Base-by-base conservation (phyloP, 2,797 vertebrate species). In the Mergus octosetaceus region DNA sequence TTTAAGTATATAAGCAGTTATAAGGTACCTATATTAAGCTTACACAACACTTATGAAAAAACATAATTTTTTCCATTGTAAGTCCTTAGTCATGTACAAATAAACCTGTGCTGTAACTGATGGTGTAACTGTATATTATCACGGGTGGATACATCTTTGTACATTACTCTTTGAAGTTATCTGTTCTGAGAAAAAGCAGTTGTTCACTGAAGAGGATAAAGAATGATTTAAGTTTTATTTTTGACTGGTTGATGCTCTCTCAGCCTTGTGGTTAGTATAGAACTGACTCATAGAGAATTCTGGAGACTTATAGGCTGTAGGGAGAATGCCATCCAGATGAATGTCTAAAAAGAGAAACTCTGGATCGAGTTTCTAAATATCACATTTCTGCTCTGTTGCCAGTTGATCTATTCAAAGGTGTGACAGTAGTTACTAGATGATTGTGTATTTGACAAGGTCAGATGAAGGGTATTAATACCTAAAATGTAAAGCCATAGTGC, bases 251-350 rank as follows among this genome's bases (percentile, higher is more conserved):
- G 90, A 84, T 87, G 93, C 78, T 97, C 91, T 95, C 92, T 95
- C 83, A 79, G 72, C 94, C 84, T 83, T 89, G 87, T 87, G 85
- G 87, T 93, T 96, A 87, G 88, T 93, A 97, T 97, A 97, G 97
- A 97, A 98, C 97, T 98, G 97, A 98, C 98, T 98, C 97, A 98
- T 96, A 96, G 94, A 97, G 93, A 95, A 91, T 97, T 97, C 97
- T 97, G 87, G 90, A 89, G 93, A 96, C 86, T 97, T 97, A 75
- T 45, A 97, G 94, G 95, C 95, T 97, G 96, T 96, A 86, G 95
- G 87, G 97, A 96, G 96, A 82, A 92, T 96, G 91, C 97, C 97
- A 96, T 95, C 96, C 95, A 96, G 77, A 95, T 96, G 97, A 92
- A 97, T 94, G 76, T 97, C 98, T 98, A 98, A 98, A 98, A 98